Conservation (phyloP, 2,888 invertebrate species). For the Lumbricus terrestris region DNA sequence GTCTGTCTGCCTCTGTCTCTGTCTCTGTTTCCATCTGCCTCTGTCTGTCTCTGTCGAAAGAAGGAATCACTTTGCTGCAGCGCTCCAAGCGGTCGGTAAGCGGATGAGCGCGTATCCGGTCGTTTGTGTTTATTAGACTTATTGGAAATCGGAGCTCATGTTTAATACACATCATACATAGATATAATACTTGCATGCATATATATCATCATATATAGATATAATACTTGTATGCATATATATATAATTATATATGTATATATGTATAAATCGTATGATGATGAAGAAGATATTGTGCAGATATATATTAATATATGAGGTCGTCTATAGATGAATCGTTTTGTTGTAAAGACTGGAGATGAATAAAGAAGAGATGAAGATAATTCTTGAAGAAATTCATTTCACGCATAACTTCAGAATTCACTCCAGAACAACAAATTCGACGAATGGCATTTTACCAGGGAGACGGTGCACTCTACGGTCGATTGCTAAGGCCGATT, state of each 20-base stretch:
- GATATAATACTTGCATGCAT: neutral
- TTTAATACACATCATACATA: neutral
- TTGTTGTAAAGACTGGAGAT: neutral
- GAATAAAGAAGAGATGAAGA: neutral
- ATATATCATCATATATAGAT: neutral
- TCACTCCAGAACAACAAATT: too few relatives aligned
- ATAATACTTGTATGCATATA: neutral
- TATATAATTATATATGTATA: neutral
- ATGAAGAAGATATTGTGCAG: too few relatives aligned
- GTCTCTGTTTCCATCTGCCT: neutral
- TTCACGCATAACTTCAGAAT: neutral
- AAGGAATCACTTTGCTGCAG: neutral
- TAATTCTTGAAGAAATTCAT: neutral
- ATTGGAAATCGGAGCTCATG: slow-evolving; percentile 13
- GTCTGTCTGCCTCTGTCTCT: neutral
- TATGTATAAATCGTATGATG: too few relatives aligned
- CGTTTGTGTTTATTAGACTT: neutral
- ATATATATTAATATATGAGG: neutral
- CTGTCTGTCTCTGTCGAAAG: neutral
- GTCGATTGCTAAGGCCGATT: too few relatives aligned
- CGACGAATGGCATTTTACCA: too few relatives aligned
- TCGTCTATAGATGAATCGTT: neutral
- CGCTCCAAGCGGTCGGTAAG: neutral
- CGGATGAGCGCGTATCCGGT: slow-evolving; percentile 9
- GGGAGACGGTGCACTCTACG: too few relatives aligned